Evolutionary conservation across 2,113 vertebrate genomes (phyloP).

Genomic region (Canis aureus): DNA sequence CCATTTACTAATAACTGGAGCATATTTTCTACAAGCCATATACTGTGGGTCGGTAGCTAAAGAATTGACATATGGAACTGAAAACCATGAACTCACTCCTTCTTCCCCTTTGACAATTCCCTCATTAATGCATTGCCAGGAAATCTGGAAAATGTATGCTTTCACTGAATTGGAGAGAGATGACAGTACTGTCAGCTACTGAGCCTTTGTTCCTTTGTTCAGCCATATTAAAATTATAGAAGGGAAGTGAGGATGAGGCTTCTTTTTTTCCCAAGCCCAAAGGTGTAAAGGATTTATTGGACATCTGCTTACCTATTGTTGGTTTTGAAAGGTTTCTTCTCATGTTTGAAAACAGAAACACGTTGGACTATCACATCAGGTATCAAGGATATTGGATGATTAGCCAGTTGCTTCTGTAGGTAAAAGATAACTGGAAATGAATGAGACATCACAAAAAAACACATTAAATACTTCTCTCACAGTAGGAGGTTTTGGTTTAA

Average conservation of each 20-base stretch:
- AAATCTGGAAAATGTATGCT: slow-evolving; percentile 77
- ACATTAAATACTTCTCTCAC: slow-evolving; percentile 8
- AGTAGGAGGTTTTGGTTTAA: neutral
- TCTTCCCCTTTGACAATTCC: slow-evolving; percentile 80
- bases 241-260: neutral
- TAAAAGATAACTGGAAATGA: slow-evolving; percentile 54
- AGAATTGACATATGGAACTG: slow-evolving; percentile 78
- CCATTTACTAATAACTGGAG: slow-evolving; percentile 62
- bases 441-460: neutral
- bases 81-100: slow-evolving; percentile 72
- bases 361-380: slow-evolving; percentile 41
- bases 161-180: slow-evolving; percentile 76
- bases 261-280: slow-evolving; percentile 51
- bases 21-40: slow-evolving; percentile 62
- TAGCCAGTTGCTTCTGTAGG: slow-evolving; percentile 48
- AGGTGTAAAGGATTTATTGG: slow-evolving; percentile 64
- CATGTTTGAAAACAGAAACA: slow-evolving; percentile 37
- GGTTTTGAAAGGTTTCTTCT: slow-evolving; percentile 60
- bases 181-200: slow-evolving; percentile 67
- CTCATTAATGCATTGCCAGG: slow-evolving; percentile 83
- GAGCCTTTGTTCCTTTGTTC: slow-evolving; percentile 73
- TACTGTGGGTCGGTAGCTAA: slow-evolving; percentile 68
- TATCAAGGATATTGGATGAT: slow-evolving; percentile 61
- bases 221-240: slow-evolving; percentile 65
- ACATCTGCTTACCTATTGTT: slow-evolving; percentile 76